Percentiles rank a stretch among this genome's conserved stretches.
These are phyloP conservation scores for Platerodrilus igneus DNA, from an alignment of 2,888 invertebrate species.

Conservation along the genomic window DNA sequence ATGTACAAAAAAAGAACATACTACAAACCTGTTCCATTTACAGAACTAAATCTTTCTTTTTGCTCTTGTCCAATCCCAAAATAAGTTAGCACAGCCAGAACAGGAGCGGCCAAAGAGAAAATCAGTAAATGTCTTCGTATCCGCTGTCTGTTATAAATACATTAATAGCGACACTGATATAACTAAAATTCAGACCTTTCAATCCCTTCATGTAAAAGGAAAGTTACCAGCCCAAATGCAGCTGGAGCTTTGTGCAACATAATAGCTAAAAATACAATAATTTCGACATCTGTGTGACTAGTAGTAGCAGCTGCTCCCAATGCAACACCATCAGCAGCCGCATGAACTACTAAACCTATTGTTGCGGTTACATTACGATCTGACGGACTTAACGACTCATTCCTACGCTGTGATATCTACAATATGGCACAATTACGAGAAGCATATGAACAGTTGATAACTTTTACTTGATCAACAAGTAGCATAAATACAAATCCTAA, in stretches of 20 bases:
- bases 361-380: conserved; percentile 89
- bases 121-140: conserved; percentile 86
- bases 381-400: conserved; percentile 56
- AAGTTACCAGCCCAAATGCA: conserved; percentile 97
- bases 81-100: conserved; percentile 85
- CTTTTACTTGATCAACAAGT: conserved; percentile 77
- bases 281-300: conserved; percentile 91
- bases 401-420: conserved; percentile 52
- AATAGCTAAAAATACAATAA: conserved; percentile 96
- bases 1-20: not conserved
- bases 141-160: conserved; percentile 53
- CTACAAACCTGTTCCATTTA: conserved; percentile 81
- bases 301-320: conserved; percentile 97
- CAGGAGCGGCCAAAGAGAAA: conserved; percentile 90
- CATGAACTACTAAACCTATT: conserved; percentile 94
- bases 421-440: conserved; percentile 10
- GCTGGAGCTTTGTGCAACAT: conserved; percentile 99
- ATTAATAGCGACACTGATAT: conserved; percentile 1
- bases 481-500: conserved; percentile 98
- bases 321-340: conserved; percentile 97
- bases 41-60: conserved; percentile 81
- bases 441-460: too few species aligned
- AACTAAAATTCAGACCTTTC: conserved; percentile 57
- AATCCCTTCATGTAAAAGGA: conserved; percentile 89
- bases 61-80: conserved; percentile 91